phyloP scores from a whole-genome alignment of 1,140 invertebrate species.

The Polypedilum pembai region DNA sequence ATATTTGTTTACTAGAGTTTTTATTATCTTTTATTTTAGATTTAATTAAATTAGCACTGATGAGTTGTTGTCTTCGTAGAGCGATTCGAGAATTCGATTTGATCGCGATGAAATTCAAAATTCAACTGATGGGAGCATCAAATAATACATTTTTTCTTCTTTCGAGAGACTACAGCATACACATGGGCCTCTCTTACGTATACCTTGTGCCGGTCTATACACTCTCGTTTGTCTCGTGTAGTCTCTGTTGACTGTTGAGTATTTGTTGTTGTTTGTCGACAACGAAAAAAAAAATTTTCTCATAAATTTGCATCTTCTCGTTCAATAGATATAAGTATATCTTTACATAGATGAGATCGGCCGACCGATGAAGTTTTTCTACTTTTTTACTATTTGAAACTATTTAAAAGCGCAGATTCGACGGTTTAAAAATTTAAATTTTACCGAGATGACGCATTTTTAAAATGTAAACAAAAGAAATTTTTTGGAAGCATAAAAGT shows the following conservation, averaged over 20 bases:
- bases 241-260: not conserved
- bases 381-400: not conserved
- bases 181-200: not conserved
- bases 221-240: not conserved
- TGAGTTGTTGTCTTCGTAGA: not conserved
- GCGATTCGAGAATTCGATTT: not conserved
- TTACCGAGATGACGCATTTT: no score
- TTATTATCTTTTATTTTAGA: no score
- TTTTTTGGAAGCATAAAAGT: no score
- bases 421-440: no score
- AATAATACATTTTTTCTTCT: no score
- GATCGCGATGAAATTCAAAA: conserved; percentile 16
- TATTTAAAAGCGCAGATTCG: not conserved
- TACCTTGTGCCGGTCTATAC: not conserved
- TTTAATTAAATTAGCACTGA: no score
- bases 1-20: no score
- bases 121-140: not conserved
- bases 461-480: not conserved
- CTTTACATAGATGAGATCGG: not conserved
- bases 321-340: not conserved
- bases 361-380: not conserved
- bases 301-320: conserved; percentile 27
- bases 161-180: not conserved
- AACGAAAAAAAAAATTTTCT: not conserved
- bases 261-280: not conserved